Evolutionary conservation across 2,797 vertebrate genomes (phyloP).

Genomic region (Lycodopsis pacificus): DNA sequence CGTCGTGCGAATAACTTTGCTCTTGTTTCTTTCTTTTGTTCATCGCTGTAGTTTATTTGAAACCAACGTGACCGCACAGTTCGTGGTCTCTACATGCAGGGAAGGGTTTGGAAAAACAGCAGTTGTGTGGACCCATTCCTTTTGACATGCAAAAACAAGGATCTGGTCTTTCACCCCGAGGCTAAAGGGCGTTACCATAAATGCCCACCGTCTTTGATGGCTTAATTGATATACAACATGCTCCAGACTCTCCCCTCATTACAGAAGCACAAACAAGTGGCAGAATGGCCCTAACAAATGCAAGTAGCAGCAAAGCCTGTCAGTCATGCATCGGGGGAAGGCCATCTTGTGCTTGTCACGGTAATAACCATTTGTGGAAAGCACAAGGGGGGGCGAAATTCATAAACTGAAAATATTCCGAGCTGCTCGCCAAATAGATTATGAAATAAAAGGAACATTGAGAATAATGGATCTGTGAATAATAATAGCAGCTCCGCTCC

Average conservation of each 20-base stretch:
- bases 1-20: conserved; percentile 1
- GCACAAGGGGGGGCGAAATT: conserved; percentile 59
- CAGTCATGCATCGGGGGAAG: conserved; percentile 56
- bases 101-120: conserved; percentile 32
- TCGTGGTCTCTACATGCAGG: conserved; percentile 17
- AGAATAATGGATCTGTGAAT: conserved; percentile 69
- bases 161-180: conserved; percentile 77
- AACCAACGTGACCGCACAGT: conserved; percentile 37
- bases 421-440: conserved; percentile 62
- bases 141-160: conserved; percentile 79
- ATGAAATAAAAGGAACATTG: conserved; percentile 67
- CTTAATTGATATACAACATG: conserved; percentile 83
- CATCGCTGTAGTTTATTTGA: conserved; percentile 33
- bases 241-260: conserved; percentile 72
- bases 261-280: conserved; percentile 69
- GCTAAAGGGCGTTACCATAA: conserved; percentile 79
- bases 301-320: conserved; percentile 49
- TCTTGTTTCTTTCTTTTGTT: conserved; percentile 9
- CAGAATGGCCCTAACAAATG: conserved; percentile 55
- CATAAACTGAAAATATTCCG: conserved; percentile 61
- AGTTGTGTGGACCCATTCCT: conserved; percentile 58
- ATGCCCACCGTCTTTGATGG: conserved; percentile 80
- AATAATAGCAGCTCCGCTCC: conserved; percentile 62
- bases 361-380: conserved; percentile 67
- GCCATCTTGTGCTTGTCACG: conserved; percentile 65